Conservation (phyloP, 2,113 vertebrate genomes). For the Nibea albiflora region DNA sequence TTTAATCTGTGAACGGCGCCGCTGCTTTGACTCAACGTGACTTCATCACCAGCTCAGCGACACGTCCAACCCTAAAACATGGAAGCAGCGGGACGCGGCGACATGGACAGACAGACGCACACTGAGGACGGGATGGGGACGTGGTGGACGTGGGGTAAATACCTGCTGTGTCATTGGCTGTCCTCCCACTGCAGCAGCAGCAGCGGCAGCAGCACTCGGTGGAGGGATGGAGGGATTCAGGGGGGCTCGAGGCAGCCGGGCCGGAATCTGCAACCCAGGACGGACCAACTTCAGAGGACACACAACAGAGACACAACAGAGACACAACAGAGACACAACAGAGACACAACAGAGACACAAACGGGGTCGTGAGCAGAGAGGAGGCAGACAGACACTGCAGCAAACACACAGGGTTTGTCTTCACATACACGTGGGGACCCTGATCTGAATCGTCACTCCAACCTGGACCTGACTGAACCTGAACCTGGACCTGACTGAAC, state of each 20-base stretch:
- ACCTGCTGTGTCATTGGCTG: slow-evolving; percentile 91
- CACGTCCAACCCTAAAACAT: background rate
- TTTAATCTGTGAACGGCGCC: too few relatives aligned
- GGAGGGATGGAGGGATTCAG: slow-evolving; percentile 84
- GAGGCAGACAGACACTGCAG: slow-evolving; percentile 76
- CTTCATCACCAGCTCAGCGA: background rate
- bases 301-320: slow-evolving; percentile 59
- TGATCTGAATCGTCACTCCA: too few relatives aligned
- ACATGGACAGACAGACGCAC: background rate
- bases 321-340: slow-evolving; percentile 48
- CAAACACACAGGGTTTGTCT: background rate
- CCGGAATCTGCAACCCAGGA: slow-evolving; percentile 90
- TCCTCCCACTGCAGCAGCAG: slow-evolving; percentile 82
- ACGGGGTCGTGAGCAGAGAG: slow-evolving; percentile 85
- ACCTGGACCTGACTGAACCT: too few relatives aligned
- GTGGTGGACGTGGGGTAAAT: slow-evolving; percentile 73
- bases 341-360: slow-evolving; percentile 31
- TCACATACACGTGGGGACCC: background rate
- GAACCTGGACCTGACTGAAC: too few relatives aligned
- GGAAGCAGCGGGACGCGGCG: background rate
- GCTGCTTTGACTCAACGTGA: too few relatives aligned
- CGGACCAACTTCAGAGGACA: slow-evolving; percentile 89
- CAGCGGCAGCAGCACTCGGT: slow-evolving; percentile 79
- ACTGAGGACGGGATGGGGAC: background rate
- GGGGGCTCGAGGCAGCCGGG: slow-evolving; percentile 88